Conservation (phyloP, 2,797 vertebrate genomes). For the Myiothlypis coronata region DNA sequence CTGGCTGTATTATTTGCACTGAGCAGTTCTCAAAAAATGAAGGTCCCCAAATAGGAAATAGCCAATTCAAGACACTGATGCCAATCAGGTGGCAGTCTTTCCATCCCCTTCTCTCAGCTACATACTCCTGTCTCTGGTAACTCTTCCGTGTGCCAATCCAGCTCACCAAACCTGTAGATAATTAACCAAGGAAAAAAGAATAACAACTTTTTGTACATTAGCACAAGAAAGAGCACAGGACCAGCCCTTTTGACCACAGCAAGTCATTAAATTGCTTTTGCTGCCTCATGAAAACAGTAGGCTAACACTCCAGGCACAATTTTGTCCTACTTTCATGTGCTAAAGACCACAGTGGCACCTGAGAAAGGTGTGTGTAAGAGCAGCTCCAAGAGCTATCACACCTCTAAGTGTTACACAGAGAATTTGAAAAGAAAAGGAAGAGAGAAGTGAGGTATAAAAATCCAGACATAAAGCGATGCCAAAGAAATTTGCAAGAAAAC, state of each 20-base stretch:
- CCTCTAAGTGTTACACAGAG: background rate
- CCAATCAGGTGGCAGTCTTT: background rate
- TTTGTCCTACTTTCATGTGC: background rate
- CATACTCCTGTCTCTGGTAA: background rate
- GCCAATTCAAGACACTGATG: background rate
- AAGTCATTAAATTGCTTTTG: background rate
- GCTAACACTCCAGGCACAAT: background rate
- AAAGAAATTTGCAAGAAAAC: slow-evolving; percentile 39
- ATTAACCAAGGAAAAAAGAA: background rate
- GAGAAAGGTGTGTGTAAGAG: background rate
- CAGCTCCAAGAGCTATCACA: background rate
- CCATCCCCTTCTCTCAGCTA: slow-evolving; percentile 16
- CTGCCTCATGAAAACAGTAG: background rate
- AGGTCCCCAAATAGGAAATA: background rate
- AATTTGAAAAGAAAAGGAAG: slow-evolving; percentile 29
- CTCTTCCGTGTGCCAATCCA: background rate
- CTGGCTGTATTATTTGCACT: background rate
- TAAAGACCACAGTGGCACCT: background rate
- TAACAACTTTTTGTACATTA: slow-evolving; percentile 1
- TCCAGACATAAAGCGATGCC: slow-evolving; percentile 1
- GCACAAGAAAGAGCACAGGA: background rate
- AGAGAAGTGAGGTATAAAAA: slow-evolving; percentile 21
- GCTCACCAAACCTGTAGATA: slow-evolving; percentile 12
- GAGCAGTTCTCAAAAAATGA: background rate
- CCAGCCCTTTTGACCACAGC: background rate